Evolutionary conservation across 1,140 invertebrate species (phyloP).

Genomic region (Sesamia nonagrioides): DNA sequence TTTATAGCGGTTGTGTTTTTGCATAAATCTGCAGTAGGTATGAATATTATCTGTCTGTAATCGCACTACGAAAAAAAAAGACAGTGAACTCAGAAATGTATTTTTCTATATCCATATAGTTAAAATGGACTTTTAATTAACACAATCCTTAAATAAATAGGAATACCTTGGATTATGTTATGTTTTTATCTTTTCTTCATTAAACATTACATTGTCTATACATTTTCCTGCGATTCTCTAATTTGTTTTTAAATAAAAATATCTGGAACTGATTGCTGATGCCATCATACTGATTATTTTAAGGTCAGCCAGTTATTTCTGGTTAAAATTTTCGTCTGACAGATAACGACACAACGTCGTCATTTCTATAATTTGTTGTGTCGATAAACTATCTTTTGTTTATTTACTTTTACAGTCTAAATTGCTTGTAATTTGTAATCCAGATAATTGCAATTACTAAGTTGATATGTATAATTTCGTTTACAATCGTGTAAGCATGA

Average conservation of each 20-base stretch:
- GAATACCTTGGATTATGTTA: background rate
- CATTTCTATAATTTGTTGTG: background rate
- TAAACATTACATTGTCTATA: background rate
- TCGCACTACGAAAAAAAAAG: too few species aligned
- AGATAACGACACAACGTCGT: background rate
- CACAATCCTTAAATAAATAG: background rate
- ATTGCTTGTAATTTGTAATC: background rate
- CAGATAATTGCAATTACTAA: too few species aligned
- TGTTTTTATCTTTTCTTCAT: too few species aligned
- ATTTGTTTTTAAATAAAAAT: background rate
- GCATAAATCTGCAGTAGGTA: too few species aligned
- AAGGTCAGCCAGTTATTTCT: background rate
- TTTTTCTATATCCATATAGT: too few species aligned
- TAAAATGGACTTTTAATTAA: background rate
- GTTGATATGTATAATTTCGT: too few species aligned
- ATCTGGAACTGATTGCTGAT: background rate
- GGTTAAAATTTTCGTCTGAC: background rate
- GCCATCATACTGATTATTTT: background rate
- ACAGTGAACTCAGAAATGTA: too few species aligned
- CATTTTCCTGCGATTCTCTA: background rate
- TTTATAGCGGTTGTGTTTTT: too few species aligned
- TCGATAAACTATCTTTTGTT: background rate
- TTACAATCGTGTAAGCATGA: too few species aligned
- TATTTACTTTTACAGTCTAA: background rate
- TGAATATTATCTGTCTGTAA: too few species aligned